Evolutionary conservation across 2,113 vertebrate genomes (phyloP).

Genomic region (Dunckerocampus dactyliophorus): DNA sequence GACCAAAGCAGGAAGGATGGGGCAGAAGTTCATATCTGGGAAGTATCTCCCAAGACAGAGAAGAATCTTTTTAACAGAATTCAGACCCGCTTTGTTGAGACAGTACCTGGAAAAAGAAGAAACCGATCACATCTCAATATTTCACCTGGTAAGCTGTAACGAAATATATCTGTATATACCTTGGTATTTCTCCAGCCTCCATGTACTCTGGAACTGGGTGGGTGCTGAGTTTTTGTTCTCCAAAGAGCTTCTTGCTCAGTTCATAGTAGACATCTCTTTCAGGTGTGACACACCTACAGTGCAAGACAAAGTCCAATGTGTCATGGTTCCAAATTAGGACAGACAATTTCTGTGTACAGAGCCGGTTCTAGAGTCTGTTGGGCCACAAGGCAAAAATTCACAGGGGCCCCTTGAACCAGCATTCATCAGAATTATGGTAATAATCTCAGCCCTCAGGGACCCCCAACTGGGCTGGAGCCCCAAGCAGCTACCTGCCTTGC

Average conservation of each 20-base stretch:
- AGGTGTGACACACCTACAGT: constrained; percentile 50
- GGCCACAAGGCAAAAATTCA: no score
- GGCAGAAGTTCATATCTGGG: constrained; percentile 81
- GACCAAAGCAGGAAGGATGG: constrained; percentile 76
- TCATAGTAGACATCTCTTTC: constrained; percentile 70
- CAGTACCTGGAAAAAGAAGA: constrained; percentile 71
- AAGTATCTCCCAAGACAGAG: constrained; percentile 74
- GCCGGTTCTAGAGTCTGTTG: no score
- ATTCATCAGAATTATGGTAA: no score
- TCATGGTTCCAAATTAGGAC: no score
- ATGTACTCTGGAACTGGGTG: constrained; percentile 80
- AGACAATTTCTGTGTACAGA: no score
- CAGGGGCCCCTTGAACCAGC: no score
- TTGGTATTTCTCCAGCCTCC: constrained; percentile 75
- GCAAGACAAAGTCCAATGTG: constrained; percentile 9
- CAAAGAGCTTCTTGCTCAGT: constrained; percentile 69
- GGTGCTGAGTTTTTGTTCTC: constrained; percentile 60
- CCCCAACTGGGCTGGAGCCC: no score
- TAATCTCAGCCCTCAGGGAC: no score
- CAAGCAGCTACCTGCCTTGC: no score
- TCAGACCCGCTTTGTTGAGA: constrained; percentile 74
- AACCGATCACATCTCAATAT: not conserved
- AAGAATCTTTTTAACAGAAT: constrained; percentile 79
- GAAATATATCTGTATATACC: constrained; percentile 53
- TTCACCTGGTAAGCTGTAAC: no score